Conservation (phyloP, 2,113 vertebrate species). For the Irena cyanogastra region DNA sequence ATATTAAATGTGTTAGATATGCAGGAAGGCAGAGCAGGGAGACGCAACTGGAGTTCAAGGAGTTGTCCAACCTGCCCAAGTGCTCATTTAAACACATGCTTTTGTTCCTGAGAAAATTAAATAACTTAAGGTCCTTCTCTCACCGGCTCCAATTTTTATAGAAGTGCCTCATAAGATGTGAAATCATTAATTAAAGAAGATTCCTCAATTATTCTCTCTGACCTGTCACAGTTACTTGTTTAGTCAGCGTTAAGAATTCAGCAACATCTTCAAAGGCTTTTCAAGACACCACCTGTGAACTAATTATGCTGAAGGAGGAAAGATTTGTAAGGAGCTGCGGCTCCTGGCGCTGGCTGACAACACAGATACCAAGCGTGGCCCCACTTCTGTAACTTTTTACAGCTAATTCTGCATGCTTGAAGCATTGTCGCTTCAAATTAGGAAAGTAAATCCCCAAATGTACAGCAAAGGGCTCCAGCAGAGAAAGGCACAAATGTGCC, state of each 20-base stretch:
- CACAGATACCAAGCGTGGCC: not conserved
- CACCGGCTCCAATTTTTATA: not conserved
- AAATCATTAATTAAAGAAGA: slow-evolving; percentile 33
- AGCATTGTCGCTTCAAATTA: not conserved
- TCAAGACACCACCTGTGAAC: slow-evolving; percentile 3
- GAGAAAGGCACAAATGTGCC: fast-evolving
- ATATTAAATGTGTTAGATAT: not conserved
- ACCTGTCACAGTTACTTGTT: slow-evolving; percentile 11
- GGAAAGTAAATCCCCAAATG: not conserved
- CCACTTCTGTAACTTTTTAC: not conserved
- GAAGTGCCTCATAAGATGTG: not conserved
- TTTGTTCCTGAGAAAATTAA: slow-evolving; percentile 19
- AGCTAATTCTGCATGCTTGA: not conserved
- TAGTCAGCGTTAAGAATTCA: slow-evolving; percentile 33
- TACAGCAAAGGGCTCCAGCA: not conserved
- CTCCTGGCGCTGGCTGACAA: not conserved
- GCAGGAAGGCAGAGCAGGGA: not conserved
- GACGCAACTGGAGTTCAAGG: not conserved
- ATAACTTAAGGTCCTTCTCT: not conserved
- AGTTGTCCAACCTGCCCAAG: not conserved
- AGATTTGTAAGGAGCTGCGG: not conserved
- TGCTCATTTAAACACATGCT: not conserved
- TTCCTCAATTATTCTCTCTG: slow-evolving; percentile 15
- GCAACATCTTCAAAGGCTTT: slow-evolving; percentile 23
- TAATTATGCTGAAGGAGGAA: not conserved